These are phyloP conservation scores for Oryzias dopingdopingensis DNA, from an alignment of 2,797 vertebrate genomes.

Conservation along the genomic window DNA sequence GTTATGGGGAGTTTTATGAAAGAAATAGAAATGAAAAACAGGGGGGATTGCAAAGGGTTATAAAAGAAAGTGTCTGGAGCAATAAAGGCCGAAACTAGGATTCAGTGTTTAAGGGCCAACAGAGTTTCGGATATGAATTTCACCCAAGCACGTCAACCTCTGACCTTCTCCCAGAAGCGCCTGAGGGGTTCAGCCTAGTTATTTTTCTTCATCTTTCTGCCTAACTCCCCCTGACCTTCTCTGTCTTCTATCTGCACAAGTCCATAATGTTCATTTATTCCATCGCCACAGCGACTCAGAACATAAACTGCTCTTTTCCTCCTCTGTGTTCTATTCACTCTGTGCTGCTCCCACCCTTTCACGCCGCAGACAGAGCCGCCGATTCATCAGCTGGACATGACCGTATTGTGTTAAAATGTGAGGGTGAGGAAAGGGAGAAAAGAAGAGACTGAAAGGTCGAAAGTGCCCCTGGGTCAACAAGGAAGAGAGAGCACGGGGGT, in stretches of 20 bases:
- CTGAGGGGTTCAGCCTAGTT: constrained; percentile 50
- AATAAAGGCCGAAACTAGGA: constrained; percentile 54
- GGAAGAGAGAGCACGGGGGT: constrained; percentile 24
- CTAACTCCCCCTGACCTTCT: constrained; percentile 59
- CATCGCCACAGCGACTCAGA: constrained; percentile 43
- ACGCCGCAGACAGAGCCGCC: constrained; percentile 64
- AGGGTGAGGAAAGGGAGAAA: constrained; percentile 42
- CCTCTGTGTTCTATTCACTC: constrained; percentile 37
- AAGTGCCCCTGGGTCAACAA: constrained; percentile 53
- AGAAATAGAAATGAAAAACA: constrained; percentile 16
- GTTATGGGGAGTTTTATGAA: background rate
- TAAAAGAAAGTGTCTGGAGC: constrained; percentile 48
- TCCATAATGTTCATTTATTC: constrained; percentile 61
- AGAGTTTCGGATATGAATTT: constrained; percentile 69
- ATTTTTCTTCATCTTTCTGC: constrained; percentile 60
- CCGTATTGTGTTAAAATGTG: constrained; percentile 67
- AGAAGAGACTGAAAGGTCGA: constrained; percentile 39
- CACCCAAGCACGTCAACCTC: constrained; percentile 50
- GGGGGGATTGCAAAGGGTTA: constrained; percentile 26
- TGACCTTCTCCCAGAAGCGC: constrained; percentile 62
- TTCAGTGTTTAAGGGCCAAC: constrained; percentile 63
- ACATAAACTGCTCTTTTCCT: constrained; percentile 62
- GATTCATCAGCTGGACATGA: constrained; percentile 73
- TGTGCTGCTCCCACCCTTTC: constrained; percentile 54
- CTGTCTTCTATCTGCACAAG: constrained; percentile 67